A percentile compares a stretch with the other conserved stretches of the same genome.
Evolutionary conservation across 2,797 vertebrate genomes (phyloP).

Genomic region (Hoplostethus mediterraneus): DNA sequence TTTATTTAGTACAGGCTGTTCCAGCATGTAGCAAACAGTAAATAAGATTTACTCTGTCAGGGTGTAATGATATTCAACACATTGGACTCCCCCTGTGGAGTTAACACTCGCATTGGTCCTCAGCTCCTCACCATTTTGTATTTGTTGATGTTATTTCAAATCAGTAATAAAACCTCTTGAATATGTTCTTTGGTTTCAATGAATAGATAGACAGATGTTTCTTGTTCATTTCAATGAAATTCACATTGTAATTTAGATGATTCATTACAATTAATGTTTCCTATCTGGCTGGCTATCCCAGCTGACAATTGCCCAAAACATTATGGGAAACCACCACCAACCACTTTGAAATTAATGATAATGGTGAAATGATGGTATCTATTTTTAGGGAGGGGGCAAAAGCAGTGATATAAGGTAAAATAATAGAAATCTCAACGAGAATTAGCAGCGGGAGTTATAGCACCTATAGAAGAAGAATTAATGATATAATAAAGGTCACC

Average conservation of each 20-base stretch:
- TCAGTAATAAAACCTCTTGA: conserved; percentile 2
- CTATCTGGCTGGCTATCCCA: conserved; percentile 11
- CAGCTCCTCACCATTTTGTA: conserved; percentile 29
- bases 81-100: conserved; percentile 40
- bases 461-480: no score
- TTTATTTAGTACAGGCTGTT: conserved; percentile 56
- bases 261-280: conserved; percentile 57
- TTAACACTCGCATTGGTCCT: conserved; percentile 15
- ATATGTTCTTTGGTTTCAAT: conserved; percentile 12
- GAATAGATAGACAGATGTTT: conserved; percentile 17
- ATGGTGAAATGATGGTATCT: no score
- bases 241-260: conserved; percentile 47
- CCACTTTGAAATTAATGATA: no score
- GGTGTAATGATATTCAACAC: conserved; percentile 55
- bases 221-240: conserved; percentile 36
- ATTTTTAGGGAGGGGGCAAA: no score
- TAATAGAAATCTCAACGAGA: no score
- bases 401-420: no score
- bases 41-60: conserved; percentile 52
- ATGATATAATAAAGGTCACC: no score
- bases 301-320: conserved; percentile 58
- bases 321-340: conserved; percentile 54
- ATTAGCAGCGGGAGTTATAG: no score
- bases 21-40: conserved; percentile 55
- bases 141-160: conserved; percentile 23